Percentiles rank a stretch among this genome's conserved stretches.
Conservation (phyloP, 2,888 invertebrate species). For the Dasypogon diadema region DNA sequence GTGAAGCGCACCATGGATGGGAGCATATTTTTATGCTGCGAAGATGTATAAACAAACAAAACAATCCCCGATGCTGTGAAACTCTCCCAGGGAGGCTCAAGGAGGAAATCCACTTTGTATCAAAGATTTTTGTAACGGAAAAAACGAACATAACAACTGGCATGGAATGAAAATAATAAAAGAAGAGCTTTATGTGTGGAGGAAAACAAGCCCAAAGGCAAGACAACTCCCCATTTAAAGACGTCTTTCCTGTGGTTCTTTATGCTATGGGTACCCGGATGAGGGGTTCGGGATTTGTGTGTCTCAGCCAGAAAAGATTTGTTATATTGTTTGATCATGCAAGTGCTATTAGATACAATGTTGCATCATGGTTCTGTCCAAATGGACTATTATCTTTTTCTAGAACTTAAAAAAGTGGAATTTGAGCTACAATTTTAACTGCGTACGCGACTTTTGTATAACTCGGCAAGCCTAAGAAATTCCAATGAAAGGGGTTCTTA, state of each 20-base stretch:
- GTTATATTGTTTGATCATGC: constrained; percentile 31
- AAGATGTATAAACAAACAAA: constrained; percentile 48
- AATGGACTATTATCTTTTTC: too few species aligned
- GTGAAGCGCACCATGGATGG: not conserved
- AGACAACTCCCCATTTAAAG: constrained; percentile 43
- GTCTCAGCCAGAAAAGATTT: not conserved
- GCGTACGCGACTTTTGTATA: too few species aligned
- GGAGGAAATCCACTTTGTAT: constrained; percentile 49
- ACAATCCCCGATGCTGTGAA: constrained; percentile 33
- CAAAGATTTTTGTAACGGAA: constrained; percentile 49
- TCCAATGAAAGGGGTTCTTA: too few species aligned
- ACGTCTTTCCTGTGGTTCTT: constrained; percentile 42
- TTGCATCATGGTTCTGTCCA: too few species aligned
- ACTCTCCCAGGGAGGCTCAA: constrained; percentile 39
- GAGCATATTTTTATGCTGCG: constrained; percentile 47
- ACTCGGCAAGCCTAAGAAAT: too few species aligned
- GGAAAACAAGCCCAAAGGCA: constrained; percentile 41
- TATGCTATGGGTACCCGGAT: constrained; percentile 1
- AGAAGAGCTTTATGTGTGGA: constrained; percentile 33
- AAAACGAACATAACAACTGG: constrained; percentile 35
- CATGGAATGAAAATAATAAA: constrained; percentile 36
- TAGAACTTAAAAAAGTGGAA: too few species aligned
- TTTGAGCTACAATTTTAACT: too few species aligned
- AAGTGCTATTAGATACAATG: constrained; percentile 26
- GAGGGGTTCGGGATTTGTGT: not conserved